These are phyloP conservation scores for Saccostrea cuccullata DNA, from an alignment of 1,140 invertebrate genomes.

Conservation along the genomic window DNA sequence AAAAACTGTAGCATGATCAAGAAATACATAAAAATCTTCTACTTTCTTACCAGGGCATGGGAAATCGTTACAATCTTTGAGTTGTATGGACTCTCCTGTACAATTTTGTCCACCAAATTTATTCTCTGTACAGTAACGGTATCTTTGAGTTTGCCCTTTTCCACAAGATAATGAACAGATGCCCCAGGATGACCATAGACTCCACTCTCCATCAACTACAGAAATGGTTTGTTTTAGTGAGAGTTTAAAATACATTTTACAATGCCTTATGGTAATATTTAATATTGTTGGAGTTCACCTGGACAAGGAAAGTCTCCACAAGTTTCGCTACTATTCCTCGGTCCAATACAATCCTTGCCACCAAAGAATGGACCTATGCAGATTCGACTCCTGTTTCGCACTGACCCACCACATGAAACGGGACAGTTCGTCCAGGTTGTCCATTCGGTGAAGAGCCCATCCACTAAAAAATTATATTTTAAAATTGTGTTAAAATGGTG, in stretches of 20 bases:
- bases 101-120: slow-evolving; percentile 67
- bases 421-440: slow-evolving; percentile 64
- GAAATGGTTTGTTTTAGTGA: background rate
- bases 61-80: slow-evolving; percentile 56
- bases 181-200: slow-evolving; percentile 87
- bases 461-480: slow-evolving; percentile 55
- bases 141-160: slow-evolving; percentile 87
- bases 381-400: slow-evolving; percentile 54
- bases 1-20: too few species aligned
- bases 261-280: background rate
- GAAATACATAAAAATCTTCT: too few species aligned
- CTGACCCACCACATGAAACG: slow-evolving; percentile 65
- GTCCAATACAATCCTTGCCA: slow-evolving; percentile 65
- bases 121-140: slow-evolving; percentile 59
- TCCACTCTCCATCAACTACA: slow-evolving; percentile 71
- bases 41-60: slow-evolving; percentile 65
- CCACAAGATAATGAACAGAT: slow-evolving; percentile 93
- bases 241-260: background rate
- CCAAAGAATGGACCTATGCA: slow-evolving; percentile 67
- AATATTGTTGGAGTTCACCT: slow-evolving; percentile 57
- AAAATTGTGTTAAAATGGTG: too few species aligned
- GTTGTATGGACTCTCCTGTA: slow-evolving; percentile 56
- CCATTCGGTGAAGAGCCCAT: slow-evolving; percentile 70
- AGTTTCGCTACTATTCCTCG: slow-evolving; percentile 50
- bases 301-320: slow-evolving; percentile 70